A percentile compares a stretch with the other conserved stretches of the same genome.
phyloP scores from a whole-genome alignment of 2,888 invertebrate genomes.

The Liposcelis brunnea region DNA sequence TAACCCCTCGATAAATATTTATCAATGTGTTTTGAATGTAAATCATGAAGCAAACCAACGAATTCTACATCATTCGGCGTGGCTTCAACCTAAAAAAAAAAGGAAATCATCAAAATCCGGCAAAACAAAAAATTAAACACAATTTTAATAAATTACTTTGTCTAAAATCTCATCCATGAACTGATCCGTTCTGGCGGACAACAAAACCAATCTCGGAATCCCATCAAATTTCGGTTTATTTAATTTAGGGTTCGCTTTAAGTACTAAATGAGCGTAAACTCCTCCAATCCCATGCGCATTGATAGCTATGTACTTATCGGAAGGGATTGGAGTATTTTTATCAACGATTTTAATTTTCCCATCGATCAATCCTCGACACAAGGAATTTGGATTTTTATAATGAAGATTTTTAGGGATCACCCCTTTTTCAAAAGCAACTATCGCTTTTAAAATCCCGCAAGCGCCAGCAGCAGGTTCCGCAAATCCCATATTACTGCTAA shows the following conservation, averaged over 20 bases:
- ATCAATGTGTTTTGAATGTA: slow-evolving; percentile 22
- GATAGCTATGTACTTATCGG: slow-evolving; percentile 32
- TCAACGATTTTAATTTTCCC: slow-evolving; percentile 17
- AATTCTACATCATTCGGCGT: slow-evolving; percentile 17
- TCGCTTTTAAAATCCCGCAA: not conserved
- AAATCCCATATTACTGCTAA: not conserved
- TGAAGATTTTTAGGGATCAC: not conserved
- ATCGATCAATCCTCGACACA: not conserved
- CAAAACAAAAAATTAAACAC: too few relatives aligned
- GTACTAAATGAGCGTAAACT: slow-evolving; percentile 28
- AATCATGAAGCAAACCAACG: slow-evolving; percentile 20
- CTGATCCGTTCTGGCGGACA: slow-evolving; percentile 32
- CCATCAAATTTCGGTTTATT: slow-evolving; percentile 17
- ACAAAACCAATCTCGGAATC: slow-evolving; percentile 26
- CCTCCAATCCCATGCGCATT: slow-evolving; percentile 41
- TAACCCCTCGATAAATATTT: slow-evolving; percentile 33
- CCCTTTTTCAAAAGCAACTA: not conserved
- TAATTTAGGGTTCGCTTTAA: slow-evolving; percentile 24
- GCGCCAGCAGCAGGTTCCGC: not conserved
- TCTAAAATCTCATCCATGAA: slow-evolving; percentile 24
- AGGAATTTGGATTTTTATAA: not conserved
- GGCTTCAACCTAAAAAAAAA: slow-evolving; percentile 19
- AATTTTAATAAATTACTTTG: too few relatives aligned
- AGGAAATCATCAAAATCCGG: too few relatives aligned
- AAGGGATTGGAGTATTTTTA: slow-evolving; percentile 16